Evolutionary conservation across 2,113 vertebrate genomes (phyloP), one percentile per base, ranked within the genome.

Genomic region (Chitala chitala): DNA sequence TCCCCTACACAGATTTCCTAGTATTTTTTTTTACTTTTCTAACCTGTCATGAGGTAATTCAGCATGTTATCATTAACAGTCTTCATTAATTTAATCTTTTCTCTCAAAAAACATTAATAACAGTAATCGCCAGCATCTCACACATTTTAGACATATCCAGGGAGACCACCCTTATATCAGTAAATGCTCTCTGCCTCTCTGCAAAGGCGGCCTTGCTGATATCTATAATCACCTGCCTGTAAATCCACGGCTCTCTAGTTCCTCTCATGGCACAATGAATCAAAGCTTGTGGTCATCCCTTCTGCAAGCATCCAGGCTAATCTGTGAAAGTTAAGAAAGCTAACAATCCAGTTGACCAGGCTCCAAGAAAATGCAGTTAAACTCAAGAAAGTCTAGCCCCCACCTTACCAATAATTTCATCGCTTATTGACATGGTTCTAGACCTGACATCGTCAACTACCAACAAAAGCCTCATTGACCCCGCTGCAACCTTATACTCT

Each of bases 151-250:
- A 13, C n/a, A 22, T 17, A 68, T 68, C 64, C 46, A 68, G 13
- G 42, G 64, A 31, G 40, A 42, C 29, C 3, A 12, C 26, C 58
- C 10, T 61, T 61, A 29, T 61, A 9, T 61, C 26, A 40, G 12
- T 40, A 8, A 10, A 13, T 65, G 61, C 44, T 46, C 10, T 36
- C 48, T 26, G 10, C 3, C 44, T 4, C 29, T 31, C 26, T 0
- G 48, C 24, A 22, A 3, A 33, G 29, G 17, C 17, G 15, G 26
- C 3, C 46, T 69, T 13, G 5, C 26, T 31, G 44, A 1, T 53
- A 51, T 53, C 68, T 69, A 29, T 69, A 69, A 69, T 36, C 68
- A 53, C 12, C 24, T 3, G n/a, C 46, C 17, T 22, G 68, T 44
- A 69, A 48, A 68, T 46, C 64, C 3, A 42, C 6, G 29, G 20